A percentile compares a stretch with the other conserved stretches of the same genome.
phyloP scores from a whole-genome alignment of 2,888 invertebrate genomes.

The Lomographa bimaculata region DNA sequence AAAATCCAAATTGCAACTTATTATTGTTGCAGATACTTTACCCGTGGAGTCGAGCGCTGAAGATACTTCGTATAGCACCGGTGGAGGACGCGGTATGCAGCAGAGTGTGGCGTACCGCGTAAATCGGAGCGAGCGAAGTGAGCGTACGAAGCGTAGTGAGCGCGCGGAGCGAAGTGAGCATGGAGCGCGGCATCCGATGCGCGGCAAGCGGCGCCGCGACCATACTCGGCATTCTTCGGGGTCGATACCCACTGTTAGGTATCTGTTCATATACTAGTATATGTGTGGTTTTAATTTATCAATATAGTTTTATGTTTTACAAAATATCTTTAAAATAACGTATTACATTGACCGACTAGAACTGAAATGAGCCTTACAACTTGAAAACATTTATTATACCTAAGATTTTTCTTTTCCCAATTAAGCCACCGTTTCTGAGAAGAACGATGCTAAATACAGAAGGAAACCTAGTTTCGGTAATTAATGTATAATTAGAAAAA shows the following conservation, averaged over 20 bases:
- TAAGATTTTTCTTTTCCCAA: constrained; percentile 46
- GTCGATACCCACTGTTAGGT: constrained; percentile 55
- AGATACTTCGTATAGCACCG: constrained; percentile 46
- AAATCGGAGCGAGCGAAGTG: constrained; percentile 3
- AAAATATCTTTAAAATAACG: too few relatives aligned
- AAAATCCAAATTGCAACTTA: too few relatives aligned
- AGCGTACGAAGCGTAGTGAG: constrained; percentile 22
- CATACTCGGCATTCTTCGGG: constrained; percentile 38
- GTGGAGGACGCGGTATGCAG: constrained; percentile 16
- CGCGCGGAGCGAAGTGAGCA: constrained; percentile 17
- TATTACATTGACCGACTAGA: not conserved
- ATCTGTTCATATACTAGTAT: too few relatives aligned
- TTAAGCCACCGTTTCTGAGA: constrained; percentile 75
- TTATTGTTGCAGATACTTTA: not conserved
- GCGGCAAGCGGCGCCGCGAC: constrained; percentile 41
- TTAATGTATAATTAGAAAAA: constrained; percentile 36
- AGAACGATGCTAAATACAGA: constrained; percentile 43
- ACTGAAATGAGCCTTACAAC: too few relatives aligned
- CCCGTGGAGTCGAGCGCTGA: constrained; percentile 53
- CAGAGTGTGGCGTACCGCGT: not conserved
- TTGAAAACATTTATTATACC: constrained; percentile 6
- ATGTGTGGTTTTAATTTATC: too few relatives aligned
- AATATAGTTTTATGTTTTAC: too few relatives aligned
- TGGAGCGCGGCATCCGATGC: constrained; percentile 15
- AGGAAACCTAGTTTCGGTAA: constrained; percentile 52